Evolutionary conservation across 1,140 invertebrate genomes (phyloP).

Genomic region (Macrobrachium nipponense): DNA sequence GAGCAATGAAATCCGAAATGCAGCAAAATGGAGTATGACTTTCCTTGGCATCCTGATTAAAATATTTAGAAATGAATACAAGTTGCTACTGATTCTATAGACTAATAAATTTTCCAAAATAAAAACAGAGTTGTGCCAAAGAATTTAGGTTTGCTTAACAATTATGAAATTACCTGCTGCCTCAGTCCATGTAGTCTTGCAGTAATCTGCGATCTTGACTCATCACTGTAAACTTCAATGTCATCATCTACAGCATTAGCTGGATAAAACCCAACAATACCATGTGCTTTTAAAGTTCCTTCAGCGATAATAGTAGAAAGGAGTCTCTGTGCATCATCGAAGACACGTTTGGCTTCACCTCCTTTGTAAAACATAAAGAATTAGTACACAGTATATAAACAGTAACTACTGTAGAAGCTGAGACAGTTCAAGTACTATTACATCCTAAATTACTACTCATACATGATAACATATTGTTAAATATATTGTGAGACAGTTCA

Average conservation of each 20-base stretch:
- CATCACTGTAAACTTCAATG: slow-evolving; percentile 70
- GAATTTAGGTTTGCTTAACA: not conserved
- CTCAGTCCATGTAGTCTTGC: slow-evolving; percentile 71
- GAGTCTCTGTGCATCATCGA: slow-evolving; percentile 73
- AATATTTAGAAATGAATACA: no score
- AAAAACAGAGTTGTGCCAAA: not conserved
- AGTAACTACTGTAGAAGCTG: no score
- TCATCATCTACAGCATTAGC: slow-evolving; percentile 72
- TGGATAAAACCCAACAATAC: slow-evolving; percentile 72
- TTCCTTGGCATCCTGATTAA: slow-evolving; percentile 71
- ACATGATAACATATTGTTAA: no score
- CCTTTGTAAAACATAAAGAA: slow-evolving; percentile 67
- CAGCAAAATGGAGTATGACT: slow-evolving; percentile 71
- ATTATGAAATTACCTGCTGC: slow-evolving; percentile 69
- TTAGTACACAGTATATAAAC: no score
- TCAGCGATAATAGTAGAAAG: slow-evolving; percentile 70
- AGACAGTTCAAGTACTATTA: not conserved
- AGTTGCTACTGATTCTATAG: no score
- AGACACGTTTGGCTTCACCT: slow-evolving; percentile 73
- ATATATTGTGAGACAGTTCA: no score
- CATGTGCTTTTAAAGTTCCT: slow-evolving; percentile 70
- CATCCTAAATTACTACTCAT: not conserved
- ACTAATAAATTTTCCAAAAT: no score
- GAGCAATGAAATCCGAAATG: slow-evolving; percentile 76
- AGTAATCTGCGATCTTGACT: slow-evolving; percentile 65